Evolutionary conservation across 2,797 vertebrate species (phyloP).

Genomic region (Synanceia verrucosa): DNA sequence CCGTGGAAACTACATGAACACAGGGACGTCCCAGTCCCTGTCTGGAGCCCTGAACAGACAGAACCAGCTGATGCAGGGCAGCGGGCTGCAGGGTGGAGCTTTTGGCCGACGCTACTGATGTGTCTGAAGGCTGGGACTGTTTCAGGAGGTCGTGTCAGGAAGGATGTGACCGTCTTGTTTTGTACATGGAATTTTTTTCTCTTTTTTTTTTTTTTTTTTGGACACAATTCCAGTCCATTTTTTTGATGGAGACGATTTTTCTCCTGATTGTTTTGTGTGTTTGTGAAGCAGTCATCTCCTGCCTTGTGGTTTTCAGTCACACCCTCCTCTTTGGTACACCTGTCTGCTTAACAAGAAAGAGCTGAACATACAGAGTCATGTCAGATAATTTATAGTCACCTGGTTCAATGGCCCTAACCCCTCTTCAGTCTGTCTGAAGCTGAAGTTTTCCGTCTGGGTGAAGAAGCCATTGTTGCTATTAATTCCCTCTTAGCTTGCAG

Average conservation of each 20-base stretch:
- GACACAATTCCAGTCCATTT: slow-evolving; percentile 23
- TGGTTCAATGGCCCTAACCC: slow-evolving; percentile 35
- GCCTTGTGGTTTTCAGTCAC: slow-evolving; percentile 14
- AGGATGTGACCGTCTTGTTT: slow-evolving; percentile 35
- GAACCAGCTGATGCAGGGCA: slow-evolving; percentile 83
- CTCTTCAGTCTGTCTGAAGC: slow-evolving; percentile 15
- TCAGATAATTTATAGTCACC: slow-evolving; percentile 29
- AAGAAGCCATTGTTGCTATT: slow-evolving; percentile 9
- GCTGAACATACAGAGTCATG: neutral
- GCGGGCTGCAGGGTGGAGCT: slow-evolving; percentile 83
- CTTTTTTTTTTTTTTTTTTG: no score
- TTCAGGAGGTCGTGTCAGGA: slow-evolving; percentile 23
- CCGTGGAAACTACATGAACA: slow-evolving; percentile 86
- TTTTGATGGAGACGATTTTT: slow-evolving; percentile 26
- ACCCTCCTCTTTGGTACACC: slow-evolving; percentile 12
- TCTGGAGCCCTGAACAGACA: slow-evolving; percentile 83
- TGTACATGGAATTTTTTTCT: slow-evolving; percentile 40
- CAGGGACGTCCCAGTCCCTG: slow-evolving; percentile 84
- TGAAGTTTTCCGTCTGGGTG: neutral
- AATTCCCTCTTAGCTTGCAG: slow-evolving; percentile 38
- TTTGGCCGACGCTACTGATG: slow-evolving; percentile 85
- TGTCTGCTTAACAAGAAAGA: neutral
- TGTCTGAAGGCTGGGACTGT: slow-evolving; percentile 30
- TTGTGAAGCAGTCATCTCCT: slow-evolving; percentile 9
- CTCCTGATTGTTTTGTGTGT: neutral